Evolutionary conservation across 1,140 invertebrate genomes (phyloP).

Genomic region (Teleopsis dalmanni): DNA sequence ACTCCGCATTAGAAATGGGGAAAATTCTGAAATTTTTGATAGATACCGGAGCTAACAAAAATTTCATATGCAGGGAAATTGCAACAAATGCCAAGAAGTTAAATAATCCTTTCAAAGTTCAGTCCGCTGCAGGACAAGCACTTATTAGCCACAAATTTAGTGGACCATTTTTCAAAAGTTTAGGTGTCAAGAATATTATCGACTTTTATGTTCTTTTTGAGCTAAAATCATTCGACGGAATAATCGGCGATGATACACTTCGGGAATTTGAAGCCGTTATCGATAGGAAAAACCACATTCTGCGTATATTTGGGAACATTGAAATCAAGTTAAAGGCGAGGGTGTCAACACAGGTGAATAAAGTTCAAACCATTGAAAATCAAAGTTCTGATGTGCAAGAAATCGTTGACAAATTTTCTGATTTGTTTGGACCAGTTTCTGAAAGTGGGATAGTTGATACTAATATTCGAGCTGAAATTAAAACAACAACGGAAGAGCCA

Average conservation of each 20-base stretch:
- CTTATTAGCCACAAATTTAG: not conserved
- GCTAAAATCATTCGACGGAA: slow-evolving; percentile 6
- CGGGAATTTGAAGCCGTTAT: slow-evolving; percentile 6
- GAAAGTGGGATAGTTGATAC: not conserved
- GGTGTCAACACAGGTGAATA: not conserved
- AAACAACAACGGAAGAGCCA: not conserved
- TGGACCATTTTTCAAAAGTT: not conserved
- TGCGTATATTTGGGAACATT: not conserved
- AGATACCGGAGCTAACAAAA: not conserved
- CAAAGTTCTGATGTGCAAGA: not conserved
- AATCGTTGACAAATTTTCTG: not conserved
- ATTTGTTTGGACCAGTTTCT: not conserved
- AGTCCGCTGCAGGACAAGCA: not conserved
- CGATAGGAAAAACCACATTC: slow-evolving; percentile 1
- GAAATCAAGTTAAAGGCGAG: slow-evolving; percentile 3
- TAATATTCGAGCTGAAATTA: not conserved
- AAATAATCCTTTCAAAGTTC: not conserved
- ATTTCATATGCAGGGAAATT: not conserved
- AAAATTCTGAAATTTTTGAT: not conserved
- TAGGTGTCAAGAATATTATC: not conserved
- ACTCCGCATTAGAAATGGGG: not conserved
- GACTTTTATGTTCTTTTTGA: not conserved
- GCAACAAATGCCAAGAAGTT: not conserved
- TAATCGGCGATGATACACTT: slow-evolving; percentile 12
- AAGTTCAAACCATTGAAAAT: not conserved